These are phyloP conservation scores for Drosophila erecta DNA, from an alignment of 1,140 invertebrate species.

Conservation along the genomic window DNA sequence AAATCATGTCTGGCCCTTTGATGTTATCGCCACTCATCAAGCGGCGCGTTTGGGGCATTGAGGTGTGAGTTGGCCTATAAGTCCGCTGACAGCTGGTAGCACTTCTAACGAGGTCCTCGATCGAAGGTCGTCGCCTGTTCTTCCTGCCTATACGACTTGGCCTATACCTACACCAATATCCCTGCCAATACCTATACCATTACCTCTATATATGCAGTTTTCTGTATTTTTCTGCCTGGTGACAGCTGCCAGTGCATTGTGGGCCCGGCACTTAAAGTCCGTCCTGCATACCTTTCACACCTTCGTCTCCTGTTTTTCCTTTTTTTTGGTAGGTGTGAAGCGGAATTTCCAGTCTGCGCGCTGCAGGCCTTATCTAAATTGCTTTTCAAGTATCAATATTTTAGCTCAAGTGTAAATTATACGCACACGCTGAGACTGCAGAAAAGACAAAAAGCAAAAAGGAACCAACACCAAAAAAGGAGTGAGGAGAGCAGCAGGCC, in stretches of 20 bases:
- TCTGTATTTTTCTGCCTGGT: conserved; percentile 17
- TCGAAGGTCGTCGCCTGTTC: conserved; percentile 22
- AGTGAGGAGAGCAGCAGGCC: neutral
- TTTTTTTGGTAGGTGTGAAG: conserved; percentile 79
- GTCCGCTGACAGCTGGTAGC: conserved; percentile 77
- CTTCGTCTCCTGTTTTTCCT: conserved; percentile 28
- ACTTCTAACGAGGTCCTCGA: conserved; percentile 68
- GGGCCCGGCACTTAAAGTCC: conserved; percentile 47
- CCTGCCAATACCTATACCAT: neutral
- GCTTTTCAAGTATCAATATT: conserved; percentile 85
- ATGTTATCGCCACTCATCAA: conserved; percentile 78
- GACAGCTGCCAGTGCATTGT: conserved; percentile 42
- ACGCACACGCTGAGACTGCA: conserved; percentile 56
- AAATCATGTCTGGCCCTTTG: conserved; percentile 83
- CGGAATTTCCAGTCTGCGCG: conserved; percentile 75
- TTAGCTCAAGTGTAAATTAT: conserved; percentile 84
- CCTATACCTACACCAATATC: neutral
- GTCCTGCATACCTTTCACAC: conserved; percentile 66
- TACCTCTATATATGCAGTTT: no score
- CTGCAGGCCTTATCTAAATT: conserved; percentile 80
- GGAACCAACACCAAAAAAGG: neutral
- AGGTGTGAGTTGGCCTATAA: conserved; percentile 51
- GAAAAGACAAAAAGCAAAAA: neutral
- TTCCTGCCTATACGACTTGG: neutral
- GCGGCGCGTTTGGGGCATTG: conserved; percentile 11